Conservation (phyloP, 2,888 invertebrate genomes). For the Sarcophaga subvicina region DNA sequence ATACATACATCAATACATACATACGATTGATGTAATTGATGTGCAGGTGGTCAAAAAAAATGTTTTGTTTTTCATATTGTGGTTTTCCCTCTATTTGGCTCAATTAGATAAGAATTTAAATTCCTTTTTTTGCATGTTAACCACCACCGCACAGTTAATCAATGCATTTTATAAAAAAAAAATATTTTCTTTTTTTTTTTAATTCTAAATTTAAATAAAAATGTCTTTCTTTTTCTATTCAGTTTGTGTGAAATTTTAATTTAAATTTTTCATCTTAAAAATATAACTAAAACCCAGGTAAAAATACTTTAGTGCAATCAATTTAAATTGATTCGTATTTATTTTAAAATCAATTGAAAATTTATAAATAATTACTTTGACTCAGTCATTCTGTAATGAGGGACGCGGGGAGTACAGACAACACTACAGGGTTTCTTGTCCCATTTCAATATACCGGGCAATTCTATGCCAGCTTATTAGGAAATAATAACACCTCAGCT, state of each 20-base stretch:
- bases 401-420: no score
- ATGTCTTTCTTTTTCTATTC: background rate
- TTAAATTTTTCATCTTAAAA: slow-evolving; percentile 1
- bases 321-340: slow-evolving; percentile 34
- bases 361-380: slow-evolving; percentile 66
- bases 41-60: background rate
- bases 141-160: slow-evolving; percentile 9
- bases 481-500: no score
- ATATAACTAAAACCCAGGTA: slow-evolving; percentile 22
- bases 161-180: background rate
- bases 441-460: no score
- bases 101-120: slow-evolving; percentile 15
- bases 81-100: background rate
- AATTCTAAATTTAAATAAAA: slow-evolving; percentile 9
- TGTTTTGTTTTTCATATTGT: background rate
- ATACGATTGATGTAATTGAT: background rate
- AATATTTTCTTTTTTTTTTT: slow-evolving; percentile 1
- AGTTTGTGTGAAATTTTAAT: background rate
- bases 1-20: no score
- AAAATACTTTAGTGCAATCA: slow-evolving; percentile 13
- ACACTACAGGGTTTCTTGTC: no score
- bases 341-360: slow-evolving; percentile 51
- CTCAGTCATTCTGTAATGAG: slow-evolving; percentile 13
- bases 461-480: no score
- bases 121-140: slow-evolving; percentile 4